Percentiles rank a stretch among this genome's conserved stretches.
Conservation (phyloP, 2,113 vertebrate species). For the Spilogale gracilis region DNA sequence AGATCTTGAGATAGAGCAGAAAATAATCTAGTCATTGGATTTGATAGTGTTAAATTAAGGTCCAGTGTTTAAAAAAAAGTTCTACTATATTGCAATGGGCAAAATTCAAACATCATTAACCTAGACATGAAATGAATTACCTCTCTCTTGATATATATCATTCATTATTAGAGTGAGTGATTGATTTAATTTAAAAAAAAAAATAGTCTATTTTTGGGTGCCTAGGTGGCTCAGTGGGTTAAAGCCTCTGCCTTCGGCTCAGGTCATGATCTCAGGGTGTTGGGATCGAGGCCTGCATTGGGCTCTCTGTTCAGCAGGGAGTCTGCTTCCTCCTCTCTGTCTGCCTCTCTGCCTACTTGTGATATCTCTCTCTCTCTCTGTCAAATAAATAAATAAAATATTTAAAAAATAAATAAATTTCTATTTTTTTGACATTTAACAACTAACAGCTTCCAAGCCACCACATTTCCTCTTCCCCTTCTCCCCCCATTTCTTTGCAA, state of each 20-base stretch:
- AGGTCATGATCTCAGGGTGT: too few relatives aligned
- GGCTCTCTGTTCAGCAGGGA: too few relatives aligned
- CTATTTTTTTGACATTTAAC: neutral
- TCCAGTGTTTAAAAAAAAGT: slow-evolving; percentile 57
- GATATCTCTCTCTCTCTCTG: too few relatives aligned
- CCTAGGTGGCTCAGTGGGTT: too few relatives aligned
- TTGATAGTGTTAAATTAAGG: neutral
- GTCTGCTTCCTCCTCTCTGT: too few relatives aligned
- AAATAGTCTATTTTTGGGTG: too few relatives aligned
- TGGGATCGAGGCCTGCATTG: too few relatives aligned
- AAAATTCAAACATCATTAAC: slow-evolving; percentile 76
- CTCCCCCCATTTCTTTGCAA: neutral
- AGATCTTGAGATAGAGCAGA: neutral
- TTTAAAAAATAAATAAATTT: too few relatives aligned
- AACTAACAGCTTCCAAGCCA: neutral
- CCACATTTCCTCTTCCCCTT: neutral
- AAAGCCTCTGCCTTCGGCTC: too few relatives aligned
- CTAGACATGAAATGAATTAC: slow-evolving; percentile 73
- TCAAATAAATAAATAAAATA: too few relatives aligned
- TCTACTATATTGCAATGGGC: slow-evolving; percentile 67
- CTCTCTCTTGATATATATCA: slow-evolving; percentile 71
- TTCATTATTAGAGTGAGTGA: slow-evolving; percentile 84
- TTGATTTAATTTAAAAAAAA: slow-evolving; percentile 81
- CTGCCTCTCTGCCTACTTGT: too few relatives aligned
- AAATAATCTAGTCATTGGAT: neutral